Evolutionary conservation across 2,888 invertebrate species (phyloP).

Genomic region (Autographa gamma): DNA sequence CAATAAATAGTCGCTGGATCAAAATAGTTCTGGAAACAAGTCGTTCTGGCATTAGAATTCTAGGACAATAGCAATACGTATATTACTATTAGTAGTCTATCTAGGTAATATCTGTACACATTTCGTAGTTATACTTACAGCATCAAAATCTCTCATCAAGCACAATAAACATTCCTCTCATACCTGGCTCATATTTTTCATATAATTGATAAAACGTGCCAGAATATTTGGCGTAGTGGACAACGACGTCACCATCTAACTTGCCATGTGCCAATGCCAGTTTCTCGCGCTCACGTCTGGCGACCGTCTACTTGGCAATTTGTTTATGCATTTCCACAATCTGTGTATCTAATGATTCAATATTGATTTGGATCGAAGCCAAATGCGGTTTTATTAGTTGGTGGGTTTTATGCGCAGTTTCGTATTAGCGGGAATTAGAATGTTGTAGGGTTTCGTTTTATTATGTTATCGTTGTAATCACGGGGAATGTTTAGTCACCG

Average conservation of each 20-base stretch:
- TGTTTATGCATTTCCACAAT: slow-evolving; percentile 68
- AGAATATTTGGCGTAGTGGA: slow-evolving; percentile 53
- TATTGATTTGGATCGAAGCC: slow-evolving; percentile 58
- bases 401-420: slow-evolving; percentile 51
- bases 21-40: too few relatives aligned
- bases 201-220: slow-evolving; percentile 38
- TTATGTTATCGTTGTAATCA: background rate
- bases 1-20: slow-evolving; percentile 1
- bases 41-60: background rate
- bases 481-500: background rate
- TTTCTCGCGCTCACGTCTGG: slow-evolving; percentile 73
- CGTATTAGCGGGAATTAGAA: slow-evolving; percentile 9
- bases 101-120: too few relatives aligned
- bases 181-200: slow-evolving; percentile 20
- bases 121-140: too few relatives aligned
- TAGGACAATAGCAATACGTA: background rate
- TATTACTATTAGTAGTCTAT: background rate
- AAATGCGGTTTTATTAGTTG: slow-evolving; percentile 50
- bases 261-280: slow-evolving; percentile 59
- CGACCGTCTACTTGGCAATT: slow-evolving; percentile 69
- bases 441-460: background rate
- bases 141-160: background rate
- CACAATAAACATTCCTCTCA: slow-evolving; percentile 18
- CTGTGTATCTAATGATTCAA: slow-evolving; percentile 57
- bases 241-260: slow-evolving; percentile 58